Base-by-base conservation (phyloP, 2,797 vertebrate genomes). In the Lepilemur ruficaudatus region DNA sequence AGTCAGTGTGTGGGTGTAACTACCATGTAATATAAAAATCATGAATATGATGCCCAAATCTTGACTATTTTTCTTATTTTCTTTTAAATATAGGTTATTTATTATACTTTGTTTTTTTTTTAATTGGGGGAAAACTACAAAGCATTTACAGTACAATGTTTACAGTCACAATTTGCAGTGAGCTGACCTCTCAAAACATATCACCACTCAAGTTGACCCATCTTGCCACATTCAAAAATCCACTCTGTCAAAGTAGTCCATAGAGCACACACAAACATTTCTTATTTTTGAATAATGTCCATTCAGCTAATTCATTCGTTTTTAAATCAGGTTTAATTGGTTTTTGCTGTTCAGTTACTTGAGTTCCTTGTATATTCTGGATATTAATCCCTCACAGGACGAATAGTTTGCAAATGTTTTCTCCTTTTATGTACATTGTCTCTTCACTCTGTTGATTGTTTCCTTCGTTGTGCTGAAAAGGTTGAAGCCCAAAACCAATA, bases 401-500 rank as follows among this genome's bases (percentile, higher is more conserved):
- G 13, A 20, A 25, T 38, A 32, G 30, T 48, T 75, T 25, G 50
- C 22, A 78, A 78, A 55, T 55, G 38, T 55, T 78, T 55, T 78
- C 50, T 78, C 12, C 13, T 22, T 23, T 35, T 55, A 13, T 78
- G 32, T 25, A 35, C 4, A 14, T 55, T 78, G n/a, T 78, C 7
- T 55, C 50, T 79, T 38, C n/a, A 79, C 50, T 55, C 13, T 55
- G n/a, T 55, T 79, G n/a, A 55, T 23, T 55, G 0, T 79, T 55
- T 79, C 22, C n/a, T 79, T 78, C 25, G n/a, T n/a, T 79, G 22
- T 38, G 11, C 0, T 1, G 97, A 98, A 98, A 97, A 96, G 91
- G 52, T 97, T 97, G 96, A 97, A 95, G 5, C 79, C 93, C 97
- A 98, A 97, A 94, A 96, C 91, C 98, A 97, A 96, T 93, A 72